Evolutionary conservation across 2,113 vertebrate genomes (phyloP), one percentile per base, ranked within the genome.

Genomic region (Neotoma lepida): DNA sequence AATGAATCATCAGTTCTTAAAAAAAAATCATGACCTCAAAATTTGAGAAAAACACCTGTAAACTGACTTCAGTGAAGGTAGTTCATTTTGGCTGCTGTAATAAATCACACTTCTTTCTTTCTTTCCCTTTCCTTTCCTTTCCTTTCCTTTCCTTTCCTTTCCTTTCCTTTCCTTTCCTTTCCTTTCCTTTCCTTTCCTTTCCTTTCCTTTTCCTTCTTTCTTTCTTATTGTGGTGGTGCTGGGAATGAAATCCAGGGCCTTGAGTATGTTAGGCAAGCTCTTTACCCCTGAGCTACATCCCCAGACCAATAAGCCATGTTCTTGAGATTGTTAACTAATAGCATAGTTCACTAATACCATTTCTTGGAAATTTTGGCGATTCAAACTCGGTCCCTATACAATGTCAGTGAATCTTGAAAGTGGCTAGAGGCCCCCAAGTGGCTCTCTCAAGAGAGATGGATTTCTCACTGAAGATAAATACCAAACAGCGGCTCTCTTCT

Each of bases 301-400:
- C 68, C n/a, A 58, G n/a, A 56, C 26, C 26, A 73, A 41, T 6
- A 58, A 73, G 64, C 10, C 51, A n/a, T 56, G 41, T 51, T 89
- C 80, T 78, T 86, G n/a, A 85, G 63, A 88, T 82, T 73, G 68
- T 68, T 90, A 94, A 94, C 84, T 61, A 7, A 58, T 24, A 63
- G 41, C 22, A 46, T 63, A 54, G 63, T 33, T 95, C 39, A 61
- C 20, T 58, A 54, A 88, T 30, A 35, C 80, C 9, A 44, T 90
- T 96, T 73, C 58, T 71, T 61, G 20, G 58, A 85, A 95, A 63
- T 54, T 66, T 63, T 90, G 35, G 66, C 73, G 74, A 84, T 54
- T 89, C 66, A 91, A 80, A 61, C 44, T n/a, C 33, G 20, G 28
- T 35, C 88, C 24, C 39, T 35, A 26, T 33, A 44, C 3, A 9